A percentile compares a stretch with the other conserved stretches of the same genome.
Conservation (phyloP, 1,140 invertebrate species). For the Macrosteles quadrilineatus region DNA sequence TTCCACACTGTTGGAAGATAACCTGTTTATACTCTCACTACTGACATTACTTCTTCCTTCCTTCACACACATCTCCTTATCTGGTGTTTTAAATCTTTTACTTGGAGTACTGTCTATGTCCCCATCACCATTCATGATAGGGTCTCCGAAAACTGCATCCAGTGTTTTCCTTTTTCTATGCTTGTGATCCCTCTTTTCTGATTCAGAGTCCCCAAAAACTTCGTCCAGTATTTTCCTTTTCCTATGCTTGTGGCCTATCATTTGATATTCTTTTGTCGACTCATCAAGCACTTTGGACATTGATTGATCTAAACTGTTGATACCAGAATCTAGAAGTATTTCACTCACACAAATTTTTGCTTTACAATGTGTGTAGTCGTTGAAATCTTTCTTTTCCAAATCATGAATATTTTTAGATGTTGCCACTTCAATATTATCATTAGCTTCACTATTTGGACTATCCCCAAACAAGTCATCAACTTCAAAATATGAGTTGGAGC, state of each 20-base stretch:
- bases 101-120: neutral
- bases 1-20: conserved; percentile 37
- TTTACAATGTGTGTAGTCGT: too few relatives aligned
- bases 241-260: conserved; percentile 2
- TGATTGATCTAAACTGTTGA: neutral
- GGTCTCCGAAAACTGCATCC: neutral
- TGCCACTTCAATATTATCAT: neutral
- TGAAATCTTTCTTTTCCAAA: too few relatives aligned
- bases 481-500: neutral
- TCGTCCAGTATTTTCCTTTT: conserved; percentile 5
- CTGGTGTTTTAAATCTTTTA: neutral
- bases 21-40: conserved; percentile 10
- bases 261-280: neutral
- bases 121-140: neutral
- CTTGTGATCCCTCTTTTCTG: neutral
- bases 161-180: conserved; percentile 3
- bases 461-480: conserved; percentile 1
- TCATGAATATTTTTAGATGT: too few relatives aligned
- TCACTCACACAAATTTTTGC: too few relatives aligned
- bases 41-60: neutral
- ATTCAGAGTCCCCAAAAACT: neutral
- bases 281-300: neutral
- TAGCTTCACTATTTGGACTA: neutral
- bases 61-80: neutral
- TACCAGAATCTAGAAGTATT: neutral